Percentiles rank a stretch among this genome's conserved stretches.
These are phyloP conservation scores for Tetraodon nigroviridis DNA, from an alignment of 2,113 vertebrate genomes.

Conservation along the genomic window DNA sequence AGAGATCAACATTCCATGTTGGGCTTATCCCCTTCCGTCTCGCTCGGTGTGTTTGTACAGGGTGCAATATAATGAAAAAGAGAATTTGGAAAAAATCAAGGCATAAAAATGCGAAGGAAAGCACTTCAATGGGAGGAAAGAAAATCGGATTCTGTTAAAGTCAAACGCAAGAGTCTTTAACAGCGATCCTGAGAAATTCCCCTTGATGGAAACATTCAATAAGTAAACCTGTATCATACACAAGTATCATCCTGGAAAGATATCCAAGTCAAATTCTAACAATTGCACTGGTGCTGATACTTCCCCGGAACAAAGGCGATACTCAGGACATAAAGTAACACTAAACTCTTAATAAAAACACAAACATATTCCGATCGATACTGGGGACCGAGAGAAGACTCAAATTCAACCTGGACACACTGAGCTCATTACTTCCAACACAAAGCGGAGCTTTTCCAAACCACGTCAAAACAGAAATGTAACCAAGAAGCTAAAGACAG, in stretches of 20 bases:
- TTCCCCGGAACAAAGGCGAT: conserved; percentile 45
- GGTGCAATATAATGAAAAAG: conserved; percentile 6
- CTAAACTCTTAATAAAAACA: conserved; percentile 48
- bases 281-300: conserved; percentile 59
- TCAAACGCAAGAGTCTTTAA: conserved; percentile 18
- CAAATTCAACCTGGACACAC: conserved; percentile 51
- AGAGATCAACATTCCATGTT: conserved; percentile 21
- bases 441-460: conserved; percentile 59
- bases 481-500: conserved; percentile 31
- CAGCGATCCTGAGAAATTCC: conserved; percentile 18
- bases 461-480: conserved; percentile 63
- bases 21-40: conserved; percentile 13
- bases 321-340: conserved; percentile 59
- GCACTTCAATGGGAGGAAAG: conserved; percentile 21
- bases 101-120: conserved; percentile 32
- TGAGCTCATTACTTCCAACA: conserved; percentile 59
- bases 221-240: conserved; percentile 32
- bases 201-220: conserved; percentile 61
- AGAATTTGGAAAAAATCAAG: conserved; percentile 13
- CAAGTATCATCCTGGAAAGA: conserved; percentile 19
- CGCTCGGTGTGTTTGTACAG: conserved; percentile 12
- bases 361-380: conserved; percentile 44
- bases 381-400: conserved; percentile 40
- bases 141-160: conserved; percentile 17
- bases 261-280: conserved; percentile 38